phyloP scores from a whole-genome alignment of 2,113 vertebrate genomes.

The Mixornis gularis region DNA sequence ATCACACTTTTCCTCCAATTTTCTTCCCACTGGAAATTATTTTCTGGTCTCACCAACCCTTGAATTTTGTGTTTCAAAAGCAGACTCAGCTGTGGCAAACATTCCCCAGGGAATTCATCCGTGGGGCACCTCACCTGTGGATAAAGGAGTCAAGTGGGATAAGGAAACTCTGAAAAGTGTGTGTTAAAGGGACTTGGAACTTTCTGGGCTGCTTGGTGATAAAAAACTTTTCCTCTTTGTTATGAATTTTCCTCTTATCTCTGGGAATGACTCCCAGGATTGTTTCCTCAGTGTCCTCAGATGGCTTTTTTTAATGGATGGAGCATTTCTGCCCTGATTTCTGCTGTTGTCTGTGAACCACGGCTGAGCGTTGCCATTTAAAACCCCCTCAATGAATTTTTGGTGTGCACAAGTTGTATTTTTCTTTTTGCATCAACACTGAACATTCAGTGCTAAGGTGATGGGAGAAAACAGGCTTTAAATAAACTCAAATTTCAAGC shows the following conservation, averaged over 20 bases:
- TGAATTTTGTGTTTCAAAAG: background rate
- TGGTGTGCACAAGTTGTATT: rapidly evolving
- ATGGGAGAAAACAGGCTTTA: background rate
- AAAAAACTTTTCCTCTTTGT: background rate
- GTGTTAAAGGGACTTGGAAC: background rate
- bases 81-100: background rate
- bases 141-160: rapidly evolving
- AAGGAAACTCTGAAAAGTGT: background rate
- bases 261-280: background rate
- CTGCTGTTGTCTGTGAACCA: rapidly evolving
- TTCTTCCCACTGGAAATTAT: background rate
- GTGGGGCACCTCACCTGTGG: rapidly evolving
- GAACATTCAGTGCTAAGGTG: background rate
- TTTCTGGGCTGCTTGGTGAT: background rate
- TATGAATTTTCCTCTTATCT: background rate
- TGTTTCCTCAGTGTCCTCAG: background rate
- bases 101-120: background rate
- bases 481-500: background rate
- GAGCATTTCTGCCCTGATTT: background rate
- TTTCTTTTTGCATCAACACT: background rate
- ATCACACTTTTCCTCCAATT: background rate
- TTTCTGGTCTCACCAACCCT: background rate
- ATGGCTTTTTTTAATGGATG: background rate
- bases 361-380: rapidly evolving
- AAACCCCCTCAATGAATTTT: background rate